Evolutionary conservation across 2,113 vertebrate genomes (phyloP).

Genomic region (Struthio camelus): DNA sequence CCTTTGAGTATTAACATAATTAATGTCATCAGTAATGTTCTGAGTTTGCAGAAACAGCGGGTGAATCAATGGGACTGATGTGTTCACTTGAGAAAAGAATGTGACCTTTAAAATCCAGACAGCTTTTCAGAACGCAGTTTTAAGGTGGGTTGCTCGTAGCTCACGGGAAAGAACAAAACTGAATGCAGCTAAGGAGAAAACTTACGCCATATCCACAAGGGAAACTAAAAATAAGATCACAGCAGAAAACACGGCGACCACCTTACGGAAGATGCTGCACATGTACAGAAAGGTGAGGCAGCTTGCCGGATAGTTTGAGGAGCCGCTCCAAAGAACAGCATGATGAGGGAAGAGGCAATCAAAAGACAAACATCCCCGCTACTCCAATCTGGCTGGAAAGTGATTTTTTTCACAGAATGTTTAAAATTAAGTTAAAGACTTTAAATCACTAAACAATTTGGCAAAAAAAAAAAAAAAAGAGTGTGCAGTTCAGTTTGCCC

Average conservation of each 20-base stretch:
- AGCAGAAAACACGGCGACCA: neutral
- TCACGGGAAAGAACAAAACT: constrained; percentile 7
- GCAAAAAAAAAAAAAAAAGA: neutral
- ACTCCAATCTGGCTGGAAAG: neutral
- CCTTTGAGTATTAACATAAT: constrained; percentile 49
- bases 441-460: neutral
- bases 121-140: neutral
- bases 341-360: neutral
- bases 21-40: constrained; percentile 58
- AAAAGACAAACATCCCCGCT: neutral
- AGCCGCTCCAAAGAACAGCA: neutral
- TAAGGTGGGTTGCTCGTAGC: neutral
- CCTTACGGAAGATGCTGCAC: neutral
- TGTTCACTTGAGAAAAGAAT: constrained; percentile 10
- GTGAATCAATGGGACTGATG: constrained; percentile 30
- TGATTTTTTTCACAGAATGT: neutral
- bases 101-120: constrained; percentile 45
- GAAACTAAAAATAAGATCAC: neutral
- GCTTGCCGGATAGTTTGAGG: neutral
- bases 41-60: constrained; percentile 38
- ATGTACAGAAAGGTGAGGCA: neutral
- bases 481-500: neutral
- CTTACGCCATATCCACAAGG: neutral
- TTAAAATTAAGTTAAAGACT: neutral
- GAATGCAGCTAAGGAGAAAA: neutral